A percentile compares a stretch with the other conserved stretches of the same genome.
Evolutionary conservation across 2,888 invertebrate genomes (phyloP).

Genomic region (Drosophila neoperkinsi): DNA sequence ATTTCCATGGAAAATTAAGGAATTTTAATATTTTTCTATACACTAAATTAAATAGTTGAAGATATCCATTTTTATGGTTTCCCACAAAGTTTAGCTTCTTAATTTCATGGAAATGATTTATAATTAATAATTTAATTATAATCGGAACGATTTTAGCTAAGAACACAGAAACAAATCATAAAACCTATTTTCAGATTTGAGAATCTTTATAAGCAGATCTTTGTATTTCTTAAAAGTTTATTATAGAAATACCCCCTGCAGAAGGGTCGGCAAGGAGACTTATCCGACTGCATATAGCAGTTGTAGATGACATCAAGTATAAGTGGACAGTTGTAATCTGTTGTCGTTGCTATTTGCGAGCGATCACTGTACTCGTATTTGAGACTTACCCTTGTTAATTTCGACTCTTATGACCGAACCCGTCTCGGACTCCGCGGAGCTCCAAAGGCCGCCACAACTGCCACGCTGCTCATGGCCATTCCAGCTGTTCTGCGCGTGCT

Average conservation of each 20-base stretch:
- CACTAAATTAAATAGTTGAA: too few species aligned
- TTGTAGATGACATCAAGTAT: background rate
- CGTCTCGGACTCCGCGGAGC: slow-evolving; percentile 91
- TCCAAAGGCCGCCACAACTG: slow-evolving; percentile 79
- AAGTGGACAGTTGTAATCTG: too few species aligned
- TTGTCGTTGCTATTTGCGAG: background rate
- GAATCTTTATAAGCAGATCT: background rate
- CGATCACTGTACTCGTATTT: background rate
- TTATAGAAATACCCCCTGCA: background rate
- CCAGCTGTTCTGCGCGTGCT: slow-evolving; percentile 82
- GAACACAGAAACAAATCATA: background rate
- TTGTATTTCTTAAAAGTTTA: background rate
- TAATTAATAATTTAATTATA: background rate
- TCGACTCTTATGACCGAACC: slow-evolving; percentile 92
- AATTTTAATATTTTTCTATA: too few species aligned
- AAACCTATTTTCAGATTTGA: background rate
- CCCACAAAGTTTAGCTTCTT: background rate
- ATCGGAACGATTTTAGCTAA: background rate
- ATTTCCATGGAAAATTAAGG: background rate
- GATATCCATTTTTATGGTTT: background rate
- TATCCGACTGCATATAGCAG: too few species aligned
- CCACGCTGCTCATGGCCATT: slow-evolving; percentile 76
- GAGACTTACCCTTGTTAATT: slow-evolving; percentile 83
- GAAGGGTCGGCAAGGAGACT: background rate
- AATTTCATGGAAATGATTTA: background rate